Conservation (phyloP, 2,113 vertebrate species). For the Phoxinus phoxinus region DNA sequence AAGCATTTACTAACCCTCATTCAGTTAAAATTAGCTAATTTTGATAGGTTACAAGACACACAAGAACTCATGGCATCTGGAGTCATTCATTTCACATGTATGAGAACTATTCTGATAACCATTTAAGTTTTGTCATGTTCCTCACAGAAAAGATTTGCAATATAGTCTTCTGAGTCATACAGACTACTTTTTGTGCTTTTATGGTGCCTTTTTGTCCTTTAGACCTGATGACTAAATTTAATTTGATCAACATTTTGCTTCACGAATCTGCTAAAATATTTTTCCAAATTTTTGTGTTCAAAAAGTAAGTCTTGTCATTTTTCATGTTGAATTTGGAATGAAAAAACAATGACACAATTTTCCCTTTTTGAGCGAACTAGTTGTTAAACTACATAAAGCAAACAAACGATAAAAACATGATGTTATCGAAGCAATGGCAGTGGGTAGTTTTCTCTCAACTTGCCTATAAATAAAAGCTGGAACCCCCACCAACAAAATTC, state of each 20-base stretch:
- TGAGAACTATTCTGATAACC: not conserved
- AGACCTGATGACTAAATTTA: not conserved
- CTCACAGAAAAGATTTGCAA: not conserved
- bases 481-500: not conserved
- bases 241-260: not conserved
- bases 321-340: not conserved
- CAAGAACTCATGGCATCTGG: not conserved
- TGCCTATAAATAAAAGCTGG: not conserved
- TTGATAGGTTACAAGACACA: not conserved
- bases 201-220: not conserved
- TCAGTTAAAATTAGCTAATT: not conserved
- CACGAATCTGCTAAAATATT: not conserved
- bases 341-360: not conserved
- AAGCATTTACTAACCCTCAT: not conserved
- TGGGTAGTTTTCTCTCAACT: not conserved
- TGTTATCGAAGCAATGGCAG: not conserved
- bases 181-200: not conserved
- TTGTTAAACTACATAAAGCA: not conserved
- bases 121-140: not conserved
- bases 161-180: not conserved
- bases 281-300: not conserved
- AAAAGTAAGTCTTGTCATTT: not conserved
- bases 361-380: not conserved
- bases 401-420: not conserved
- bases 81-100: not conserved